A percentile compares a stretch with the other conserved stretches of the same genome.
These are phyloP conservation scores for Lamellibrachia columna DNA, from an alignment of 2,888 invertebrate genomes.

Conservation along the genomic window DNA sequence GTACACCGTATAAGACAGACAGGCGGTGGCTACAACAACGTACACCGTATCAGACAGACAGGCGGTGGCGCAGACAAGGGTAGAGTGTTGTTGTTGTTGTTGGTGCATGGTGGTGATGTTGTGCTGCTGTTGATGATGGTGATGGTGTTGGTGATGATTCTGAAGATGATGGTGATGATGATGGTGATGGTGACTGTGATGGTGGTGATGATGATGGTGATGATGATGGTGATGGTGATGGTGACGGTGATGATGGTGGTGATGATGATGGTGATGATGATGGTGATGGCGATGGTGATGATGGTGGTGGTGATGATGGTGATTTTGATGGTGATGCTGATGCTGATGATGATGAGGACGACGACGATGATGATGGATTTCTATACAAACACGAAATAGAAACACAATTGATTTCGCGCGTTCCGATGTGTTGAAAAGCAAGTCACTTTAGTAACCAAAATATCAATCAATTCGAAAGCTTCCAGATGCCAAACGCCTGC, in stretches of 20 bases:
- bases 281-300: neutral
- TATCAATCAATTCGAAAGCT: too few species aligned
- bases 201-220: neutral
- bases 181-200: neutral
- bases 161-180: neutral
- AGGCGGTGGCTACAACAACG: conserved; percentile 32
- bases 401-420: neutral
- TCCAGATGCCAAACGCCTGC: too few species aligned
- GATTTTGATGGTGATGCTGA: neutral
- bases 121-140: neutral
- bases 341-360: neutral
- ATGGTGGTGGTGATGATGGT: neutral
- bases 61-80: neutral
- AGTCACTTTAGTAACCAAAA: neutral
- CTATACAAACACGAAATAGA: neutral
- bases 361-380: neutral
- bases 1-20: neutral
- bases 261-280: too few species aligned
- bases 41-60: neutral
- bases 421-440: neutral
- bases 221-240: neutral
- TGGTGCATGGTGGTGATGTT: neutral
- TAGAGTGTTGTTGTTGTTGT: neutral
- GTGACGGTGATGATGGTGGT: neutral
- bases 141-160: neutral